Evolutionary conservation across 2,113 vertebrate genomes (phyloP).

Genomic region (Nanger granti): DNA sequence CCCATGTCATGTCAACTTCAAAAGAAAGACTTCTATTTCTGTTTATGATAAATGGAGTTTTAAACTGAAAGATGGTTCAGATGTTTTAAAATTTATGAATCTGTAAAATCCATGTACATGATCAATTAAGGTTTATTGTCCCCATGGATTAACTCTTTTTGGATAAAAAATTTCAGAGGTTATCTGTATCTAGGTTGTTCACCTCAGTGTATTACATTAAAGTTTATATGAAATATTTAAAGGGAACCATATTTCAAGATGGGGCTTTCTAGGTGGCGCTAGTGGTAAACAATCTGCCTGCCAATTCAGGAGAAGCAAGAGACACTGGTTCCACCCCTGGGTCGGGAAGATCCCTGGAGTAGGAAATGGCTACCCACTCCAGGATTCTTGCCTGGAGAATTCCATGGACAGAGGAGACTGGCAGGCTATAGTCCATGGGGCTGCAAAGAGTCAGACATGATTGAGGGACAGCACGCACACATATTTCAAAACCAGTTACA

Average conservation of each 20-base stretch:
- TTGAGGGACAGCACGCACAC: neutral
- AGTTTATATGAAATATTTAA: conserved; percentile 61
- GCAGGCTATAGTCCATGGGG: neutral
- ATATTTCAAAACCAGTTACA: neutral
- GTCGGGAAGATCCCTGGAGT: neutral
- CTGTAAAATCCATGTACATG: conserved; percentile 54
- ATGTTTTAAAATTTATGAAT: conserved; percentile 71
- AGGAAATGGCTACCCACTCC: neutral
- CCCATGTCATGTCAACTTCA: neutral
- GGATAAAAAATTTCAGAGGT: conserved; percentile 39
- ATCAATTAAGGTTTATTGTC: conserved; percentile 66
- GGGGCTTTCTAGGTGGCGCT: neutral
- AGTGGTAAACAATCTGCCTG: neutral
- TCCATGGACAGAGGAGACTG: neutral
- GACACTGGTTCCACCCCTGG: neutral
- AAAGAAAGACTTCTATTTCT: conserved; percentile 52
- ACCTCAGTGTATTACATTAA: conserved; percentile 49
- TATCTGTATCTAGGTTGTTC: conserved; percentile 62
- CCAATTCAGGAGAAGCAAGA: neutral
- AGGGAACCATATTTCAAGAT: conserved; percentile 53
- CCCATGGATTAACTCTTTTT: conserved; percentile 42
- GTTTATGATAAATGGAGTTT: conserved; percentile 63
- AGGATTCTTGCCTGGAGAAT: neutral
- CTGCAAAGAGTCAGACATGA: neutral
- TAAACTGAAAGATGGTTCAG: conserved; percentile 53